phyloP scores from a whole-genome alignment of 37 sponge, comb jelly and placozoan species.

The Chondrilla cf. caribensis region DNA sequence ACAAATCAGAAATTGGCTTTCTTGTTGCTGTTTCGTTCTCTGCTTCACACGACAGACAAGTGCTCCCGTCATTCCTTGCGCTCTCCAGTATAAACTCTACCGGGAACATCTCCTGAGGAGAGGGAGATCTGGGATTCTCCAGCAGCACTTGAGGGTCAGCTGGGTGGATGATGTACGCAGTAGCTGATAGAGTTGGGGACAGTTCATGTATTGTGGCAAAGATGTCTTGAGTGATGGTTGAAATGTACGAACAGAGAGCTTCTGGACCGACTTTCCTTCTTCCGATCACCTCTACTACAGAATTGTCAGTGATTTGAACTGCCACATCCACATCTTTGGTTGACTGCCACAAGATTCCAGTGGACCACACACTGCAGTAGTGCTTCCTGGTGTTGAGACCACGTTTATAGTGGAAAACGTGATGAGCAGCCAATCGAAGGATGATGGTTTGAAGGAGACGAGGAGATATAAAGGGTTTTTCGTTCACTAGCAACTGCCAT shows the following conservation, averaged over 20 bases:
- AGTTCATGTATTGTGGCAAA: background rate
- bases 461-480: background rate
- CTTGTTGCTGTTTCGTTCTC: no score
- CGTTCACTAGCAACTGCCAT: no score
- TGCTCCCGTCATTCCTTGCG: no score
- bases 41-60: no score
- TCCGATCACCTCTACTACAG: background rate
- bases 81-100: background rate
- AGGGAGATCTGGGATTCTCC: background rate
- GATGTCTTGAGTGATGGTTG: background rate
- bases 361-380: slow-evolving; percentile 14
- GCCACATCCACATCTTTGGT: background rate
- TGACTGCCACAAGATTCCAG: slow-evolving; percentile 7
- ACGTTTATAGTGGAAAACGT: background rate
- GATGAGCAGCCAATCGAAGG: background rate
- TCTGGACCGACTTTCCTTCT: background rate
- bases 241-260: background rate
- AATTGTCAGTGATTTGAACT: slow-evolving; percentile 1
- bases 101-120: slow-evolving; percentile 8
- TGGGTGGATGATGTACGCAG: background rate
- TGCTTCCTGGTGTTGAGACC: background rate
- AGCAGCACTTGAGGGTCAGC: background rate
- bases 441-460: slow-evolving; percentile 12
- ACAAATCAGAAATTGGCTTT: no score
- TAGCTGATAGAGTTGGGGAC: background rate